Percentiles rank a stretch among this genome's conserved stretches.
Evolutionary conservation across 2,888 invertebrate species (phyloP).

Genomic region (Sinohyriopsis cumingii): DNA sequence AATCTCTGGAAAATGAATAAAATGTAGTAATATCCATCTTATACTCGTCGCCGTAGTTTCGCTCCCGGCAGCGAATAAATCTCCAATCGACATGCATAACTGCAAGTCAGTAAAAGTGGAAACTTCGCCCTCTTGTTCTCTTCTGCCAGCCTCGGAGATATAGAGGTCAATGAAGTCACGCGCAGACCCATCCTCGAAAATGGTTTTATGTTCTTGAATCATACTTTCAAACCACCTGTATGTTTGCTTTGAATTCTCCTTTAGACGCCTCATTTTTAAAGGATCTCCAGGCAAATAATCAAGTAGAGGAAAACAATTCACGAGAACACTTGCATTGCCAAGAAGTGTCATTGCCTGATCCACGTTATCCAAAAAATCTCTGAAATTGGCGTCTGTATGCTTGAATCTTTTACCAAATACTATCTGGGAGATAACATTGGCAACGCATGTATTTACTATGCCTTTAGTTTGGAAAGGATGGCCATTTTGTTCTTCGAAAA

Average conservation of each 20-base stretch:
- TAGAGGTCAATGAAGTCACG: constrained; percentile 19
- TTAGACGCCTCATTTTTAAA: constrained; percentile 4
- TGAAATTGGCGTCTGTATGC: constrained; percentile 23
- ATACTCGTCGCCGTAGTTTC: constrained; percentile 88
- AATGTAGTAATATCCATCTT: constrained; percentile 86
- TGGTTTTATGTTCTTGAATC: constrained; percentile 5
- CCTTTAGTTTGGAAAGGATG: constrained; percentile 21
- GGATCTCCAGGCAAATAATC: constrained; percentile 22
- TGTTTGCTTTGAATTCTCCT: background rate
- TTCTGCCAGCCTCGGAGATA: constrained; percentile 15
- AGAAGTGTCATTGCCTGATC: constrained; percentile 5
- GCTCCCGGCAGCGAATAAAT: constrained; percentile 58
- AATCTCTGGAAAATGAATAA: constrained; percentile 83
- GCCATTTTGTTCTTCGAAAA: constrained; percentile 8
- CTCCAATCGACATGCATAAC: constrained; percentile 28
- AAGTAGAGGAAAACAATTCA: constrained; percentile 20
- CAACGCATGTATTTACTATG: too few species aligned
- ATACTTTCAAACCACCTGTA: constrained; percentile 8
- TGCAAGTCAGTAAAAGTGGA: constrained; percentile 23
- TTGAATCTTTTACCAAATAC: constrained; percentile 23
- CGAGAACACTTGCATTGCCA: background rate
- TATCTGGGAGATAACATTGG: too few species aligned
- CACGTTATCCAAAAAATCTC: constrained; percentile 11
- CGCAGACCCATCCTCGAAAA: constrained; percentile 6
- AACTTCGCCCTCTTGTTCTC: background rate